A percentile compares a stretch with the other conserved stretches of the same genome.
phyloP scores from a whole-genome alignment of 1,140 invertebrate species.

The Drosophila sechellia region DNA sequence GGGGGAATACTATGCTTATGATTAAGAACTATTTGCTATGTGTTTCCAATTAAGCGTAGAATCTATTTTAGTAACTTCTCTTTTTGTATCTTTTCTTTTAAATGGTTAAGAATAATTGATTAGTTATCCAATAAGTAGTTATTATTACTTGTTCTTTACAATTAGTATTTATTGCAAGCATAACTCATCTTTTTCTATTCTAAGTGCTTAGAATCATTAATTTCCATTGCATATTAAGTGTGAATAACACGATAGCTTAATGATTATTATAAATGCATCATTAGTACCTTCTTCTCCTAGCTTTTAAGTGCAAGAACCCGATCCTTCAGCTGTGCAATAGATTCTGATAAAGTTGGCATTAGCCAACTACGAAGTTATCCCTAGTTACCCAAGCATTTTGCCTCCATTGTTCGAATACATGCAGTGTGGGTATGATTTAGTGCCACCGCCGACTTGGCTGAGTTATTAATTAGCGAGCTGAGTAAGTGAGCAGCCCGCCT shows the following conservation, averaged over 20 bases:
- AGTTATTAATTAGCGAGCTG: conserved; percentile 48
- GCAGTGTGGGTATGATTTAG: conserved; percentile 16
- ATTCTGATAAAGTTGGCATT: not conserved
- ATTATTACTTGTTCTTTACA: too few relatives aligned
- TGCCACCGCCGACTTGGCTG: conserved; percentile 16
- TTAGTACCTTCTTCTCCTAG: too few relatives aligned
- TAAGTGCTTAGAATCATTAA: too few relatives aligned
- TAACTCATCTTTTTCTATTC: too few relatives aligned
- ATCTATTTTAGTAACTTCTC: not conserved
- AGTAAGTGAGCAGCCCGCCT: conserved; percentile 8
- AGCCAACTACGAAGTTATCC: not conserved
- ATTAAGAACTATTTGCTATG: not conserved
- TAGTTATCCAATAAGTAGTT: too few relatives aligned
- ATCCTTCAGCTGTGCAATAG: not conserved
- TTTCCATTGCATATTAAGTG: too few relatives aligned
- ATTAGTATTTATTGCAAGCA: too few relatives aligned
- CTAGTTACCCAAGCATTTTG: not conserved
- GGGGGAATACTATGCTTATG: not conserved
- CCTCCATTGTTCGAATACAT: not conserved
- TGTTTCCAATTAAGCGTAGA: not conserved
- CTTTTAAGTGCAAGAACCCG: too few relatives aligned
- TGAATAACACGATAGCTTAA: too few relatives aligned
- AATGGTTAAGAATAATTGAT: too few relatives aligned
- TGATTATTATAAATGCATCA: too few relatives aligned
- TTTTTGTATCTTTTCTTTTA: too few relatives aligned